A percentile compares a stretch with the other conserved stretches of the same genome.
phyloP scores from a whole-genome alignment of 2,797 vertebrate genomes.

The Peromyscus nudipes region DNA sequence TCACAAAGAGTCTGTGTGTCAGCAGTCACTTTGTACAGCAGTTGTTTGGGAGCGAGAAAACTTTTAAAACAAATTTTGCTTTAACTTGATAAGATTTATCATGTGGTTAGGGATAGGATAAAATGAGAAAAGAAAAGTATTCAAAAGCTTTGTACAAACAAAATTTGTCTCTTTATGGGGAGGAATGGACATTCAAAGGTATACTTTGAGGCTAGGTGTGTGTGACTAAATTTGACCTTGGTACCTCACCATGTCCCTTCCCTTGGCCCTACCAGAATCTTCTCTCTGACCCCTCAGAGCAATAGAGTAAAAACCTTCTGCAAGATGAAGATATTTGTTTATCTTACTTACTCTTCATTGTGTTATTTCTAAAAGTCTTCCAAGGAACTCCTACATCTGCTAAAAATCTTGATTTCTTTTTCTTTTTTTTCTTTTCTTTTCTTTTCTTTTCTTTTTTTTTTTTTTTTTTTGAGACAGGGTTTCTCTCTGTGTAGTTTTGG shows the following conservation, averaged over 20 bases:
- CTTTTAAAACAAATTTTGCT: conserved; percentile 20
- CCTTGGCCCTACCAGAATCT: not conserved
- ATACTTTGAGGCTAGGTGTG: not conserved
- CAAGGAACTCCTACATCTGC: not conserved
- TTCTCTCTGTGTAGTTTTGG: too few relatives aligned
- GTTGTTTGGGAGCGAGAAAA: not conserved
- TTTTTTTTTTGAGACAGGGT: too few relatives aligned
- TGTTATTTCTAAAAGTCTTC: not conserved
- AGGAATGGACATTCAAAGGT: not conserved
- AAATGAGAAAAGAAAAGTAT: not conserved
- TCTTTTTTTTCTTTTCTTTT: too few relatives aligned
- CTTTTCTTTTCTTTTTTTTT: too few relatives aligned
- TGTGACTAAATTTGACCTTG: not conserved
- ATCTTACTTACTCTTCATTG: not conserved
- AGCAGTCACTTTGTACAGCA: not conserved
- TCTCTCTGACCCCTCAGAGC: not conserved
- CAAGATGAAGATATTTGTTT: not conserved
- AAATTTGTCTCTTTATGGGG: not conserved
- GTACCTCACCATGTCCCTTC: not conserved
- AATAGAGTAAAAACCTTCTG: not conserved
- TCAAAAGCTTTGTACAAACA: not conserved
- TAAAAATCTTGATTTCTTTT: not conserved
- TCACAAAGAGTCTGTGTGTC: not conserved
- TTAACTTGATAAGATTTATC: conserved; percentile 25
- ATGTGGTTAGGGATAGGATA: not conserved